Base-by-base conservation (phyloP, 2,888 invertebrate species). In the Dolichopus griseipennis region DNA sequence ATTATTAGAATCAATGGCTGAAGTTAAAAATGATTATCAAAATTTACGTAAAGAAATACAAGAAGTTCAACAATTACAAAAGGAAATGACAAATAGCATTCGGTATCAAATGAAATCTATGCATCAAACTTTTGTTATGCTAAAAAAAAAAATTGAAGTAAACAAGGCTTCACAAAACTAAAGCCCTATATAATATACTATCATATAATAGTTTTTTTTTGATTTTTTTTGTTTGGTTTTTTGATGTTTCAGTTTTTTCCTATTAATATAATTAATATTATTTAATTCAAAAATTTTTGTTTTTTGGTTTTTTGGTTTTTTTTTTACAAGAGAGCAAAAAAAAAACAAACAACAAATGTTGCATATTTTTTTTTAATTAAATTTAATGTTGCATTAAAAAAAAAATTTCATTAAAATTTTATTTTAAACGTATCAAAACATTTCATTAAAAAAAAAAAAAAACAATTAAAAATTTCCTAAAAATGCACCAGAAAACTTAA, bases 21-120 rank as follows among this genome's bases (percentile, higher is more conserved):
- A 90, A 83, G 90, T 89, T 72, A 90, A 89, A 74, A 88, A 88
- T 71, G 92, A 92, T 79, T 92, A 92, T 81, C 89, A 90, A 78
- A 89, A 90, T 75, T 83, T 92, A 68, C 86, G 90, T 52, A 88
- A 88, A 76, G 91, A 92, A 81, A 85, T 92, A 75, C 85, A 87
- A 74, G 92, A 92, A 76, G 90, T 91, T 72, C 91, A 92, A 77
- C 90, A 90, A 71, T 80, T 92, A 74, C 91, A 92, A 80, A 86
- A 89, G 73, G 91, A 92, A 81, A 85, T 92, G 74, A 90, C 90
- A 61, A 86, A 85, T 70, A 86, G 90, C n/a, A 85, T 92, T 71
- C 87, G 89, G 72, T 83, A 86, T 70, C 91, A 92, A 78, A 84
- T 92, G 75, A 76, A 76, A 69, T 75, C 74, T 69, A 82, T 92